Evolutionary conservation across 1,140 invertebrate genomes (phyloP), one percentile per base, ranked within the genome.

Genomic region (Drosophila triauraria): DNA sequence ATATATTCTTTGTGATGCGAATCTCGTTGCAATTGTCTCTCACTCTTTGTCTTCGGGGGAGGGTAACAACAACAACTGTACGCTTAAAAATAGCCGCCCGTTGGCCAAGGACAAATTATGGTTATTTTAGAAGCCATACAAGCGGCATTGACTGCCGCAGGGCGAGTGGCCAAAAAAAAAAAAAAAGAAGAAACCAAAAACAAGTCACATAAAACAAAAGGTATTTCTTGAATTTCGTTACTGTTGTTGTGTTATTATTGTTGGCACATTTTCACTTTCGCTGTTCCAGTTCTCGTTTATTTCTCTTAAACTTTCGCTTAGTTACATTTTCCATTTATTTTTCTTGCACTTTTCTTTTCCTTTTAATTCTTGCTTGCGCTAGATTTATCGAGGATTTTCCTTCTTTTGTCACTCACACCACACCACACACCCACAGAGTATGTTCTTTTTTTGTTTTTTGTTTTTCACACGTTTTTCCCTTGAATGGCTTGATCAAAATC

Each of bases 71-170:
- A n/a, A n/a, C n/a, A n/a, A n/a, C n/a, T n/a, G n/a, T n/a, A n/a
- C n/a, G 46, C 27, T 68, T 88, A 75, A 83, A 87, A 84, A 87
- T 78, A 84, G 77, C 54, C 69, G 46, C 57, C 47, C 60, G 59
- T 69, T 68, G 35, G 72, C 48, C 84, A 84, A 81, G 85, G 80
- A 81, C 85, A 90, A 78, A 72, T 90, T 88, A 90, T 88, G 81
- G 77, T 88, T 88, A 88, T 83, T 88, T 87, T 71, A 75, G 84
- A 88, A 88, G 81, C 84, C 84, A 54, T 88, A 88, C 58, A 72
- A 88, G 43, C 51, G 64, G 27, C 59, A 27, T 64, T 58, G 47
- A 62, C 50, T 57, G 81, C 81, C 63, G 75, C 59, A 69, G 65
- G 74, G 51, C 63, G 35, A 51, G 17, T 63, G 43, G 38, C 61